Percentiles rank a stretch among this genome's conserved stretches.
Conservation (phyloP, 2,113 vertebrate species). For the Melanotaenia duboulayi region DNA sequence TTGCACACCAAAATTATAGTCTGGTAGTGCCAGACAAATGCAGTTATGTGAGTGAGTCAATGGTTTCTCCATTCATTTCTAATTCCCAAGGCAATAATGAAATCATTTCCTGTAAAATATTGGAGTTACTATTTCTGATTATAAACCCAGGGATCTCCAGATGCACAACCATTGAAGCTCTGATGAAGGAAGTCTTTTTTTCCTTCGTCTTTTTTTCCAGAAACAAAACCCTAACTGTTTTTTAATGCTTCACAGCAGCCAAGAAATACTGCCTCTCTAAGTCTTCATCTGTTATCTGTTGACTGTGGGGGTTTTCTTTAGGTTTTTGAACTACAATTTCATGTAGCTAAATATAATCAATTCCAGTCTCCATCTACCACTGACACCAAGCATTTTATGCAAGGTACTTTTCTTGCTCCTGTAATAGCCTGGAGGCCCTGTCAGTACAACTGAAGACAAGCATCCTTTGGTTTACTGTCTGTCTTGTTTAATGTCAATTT, state of each 20-base stretch:
- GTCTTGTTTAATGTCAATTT: slow-evolving; percentile 20
- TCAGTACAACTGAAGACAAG: slow-evolving; percentile 21
- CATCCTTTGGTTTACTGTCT: slow-evolving; percentile 19
- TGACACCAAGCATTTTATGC: slow-evolving; percentile 38
- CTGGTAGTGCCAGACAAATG: background rate
- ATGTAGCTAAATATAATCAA: slow-evolving; percentile 41
- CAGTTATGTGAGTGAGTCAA: background rate
- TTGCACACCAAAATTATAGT: slow-evolving; percentile 1
- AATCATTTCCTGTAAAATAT: background rate
- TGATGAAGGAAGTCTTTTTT: background rate
- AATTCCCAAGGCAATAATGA: background rate
- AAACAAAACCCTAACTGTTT: background rate
- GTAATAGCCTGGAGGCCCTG: slow-evolving; percentile 34
- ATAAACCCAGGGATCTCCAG: no score
- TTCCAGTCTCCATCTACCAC: slow-evolving; percentile 45
- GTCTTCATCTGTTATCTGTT: slow-evolving; percentile 1
- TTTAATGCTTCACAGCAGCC: slow-evolving; percentile 1
- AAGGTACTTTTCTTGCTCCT: slow-evolving; percentile 37
- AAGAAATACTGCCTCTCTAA: slow-evolving; percentile 9
- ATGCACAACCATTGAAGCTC: no score
- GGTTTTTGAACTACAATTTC: slow-evolving; percentile 20
- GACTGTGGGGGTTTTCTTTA: slow-evolving; percentile 12
- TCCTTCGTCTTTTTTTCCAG: background rate
- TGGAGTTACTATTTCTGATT: background rate
- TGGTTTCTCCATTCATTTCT: background rate